Percentiles rank a stretch among this genome's conserved stretches.
phyloP scores from a whole-genome alignment of 1,140 invertebrate species.

The Trissolcus basalis region DNA sequence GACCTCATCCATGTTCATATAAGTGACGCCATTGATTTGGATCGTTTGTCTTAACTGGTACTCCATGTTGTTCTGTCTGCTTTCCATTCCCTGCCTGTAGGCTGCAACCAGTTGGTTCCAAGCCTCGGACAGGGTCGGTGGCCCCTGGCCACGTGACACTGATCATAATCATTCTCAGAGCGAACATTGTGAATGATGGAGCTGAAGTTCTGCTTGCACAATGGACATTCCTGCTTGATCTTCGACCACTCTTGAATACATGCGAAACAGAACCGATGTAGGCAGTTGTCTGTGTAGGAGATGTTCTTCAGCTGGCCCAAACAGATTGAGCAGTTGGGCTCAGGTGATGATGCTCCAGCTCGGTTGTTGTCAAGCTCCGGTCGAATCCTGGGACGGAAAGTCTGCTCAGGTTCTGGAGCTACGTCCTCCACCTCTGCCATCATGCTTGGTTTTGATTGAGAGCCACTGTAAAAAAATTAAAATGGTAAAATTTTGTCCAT shows the following conservation, averaged over 20 bases:
- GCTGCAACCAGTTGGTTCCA: not conserved
- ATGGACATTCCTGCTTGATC: conserved; percentile 94
- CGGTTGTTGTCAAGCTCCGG: conserved; percentile 49
- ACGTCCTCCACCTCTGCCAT: conserved; percentile 27
- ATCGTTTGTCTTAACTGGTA: not conserved
- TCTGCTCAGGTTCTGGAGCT: not conserved
- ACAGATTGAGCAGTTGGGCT: conserved; percentile 93
- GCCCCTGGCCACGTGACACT: conserved; percentile 84
- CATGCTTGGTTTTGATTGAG: not conserved
- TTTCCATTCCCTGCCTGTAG: not conserved
- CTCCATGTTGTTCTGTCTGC: not conserved
- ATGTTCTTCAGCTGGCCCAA: conserved; percentile 89
- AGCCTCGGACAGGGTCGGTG: not conserved
- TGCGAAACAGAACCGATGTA: conserved; percentile 95
- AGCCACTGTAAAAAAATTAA: not conserved
- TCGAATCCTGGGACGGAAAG: conserved; percentile 9
- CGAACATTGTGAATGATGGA: conserved; percentile 95
- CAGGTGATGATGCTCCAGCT: conserved; percentile 80
- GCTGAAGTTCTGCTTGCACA: conserved; percentile 94
- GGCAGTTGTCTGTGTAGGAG: conserved; percentile 93
- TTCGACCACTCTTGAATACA: conserved; percentile 96
- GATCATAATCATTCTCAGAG: conserved; percentile 90
- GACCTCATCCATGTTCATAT: not conserved
- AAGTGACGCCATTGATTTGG: not conserved
- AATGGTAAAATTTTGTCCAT: too few species aligned